These are phyloP conservation scores for Psettodes erumei DNA, from an alignment of 2,113 vertebrate species.

Conservation along the genomic window DNA sequence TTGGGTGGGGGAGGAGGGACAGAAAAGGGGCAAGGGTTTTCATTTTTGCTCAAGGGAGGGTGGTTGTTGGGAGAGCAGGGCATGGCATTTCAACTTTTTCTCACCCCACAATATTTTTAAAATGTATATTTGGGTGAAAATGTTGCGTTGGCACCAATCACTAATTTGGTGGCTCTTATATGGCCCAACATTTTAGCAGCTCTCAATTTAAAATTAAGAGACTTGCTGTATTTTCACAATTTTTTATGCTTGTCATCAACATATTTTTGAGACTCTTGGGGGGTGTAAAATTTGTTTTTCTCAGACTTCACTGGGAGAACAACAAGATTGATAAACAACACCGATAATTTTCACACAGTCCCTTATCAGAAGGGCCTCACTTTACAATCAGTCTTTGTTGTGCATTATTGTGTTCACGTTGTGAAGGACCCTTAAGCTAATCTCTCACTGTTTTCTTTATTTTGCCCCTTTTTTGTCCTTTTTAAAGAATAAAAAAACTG, in stretches of 20 bases:
- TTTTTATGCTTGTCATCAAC: conserved; percentile 6
- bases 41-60: neutral
- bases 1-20: too few relatives aligned
- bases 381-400: conserved; percentile 68
- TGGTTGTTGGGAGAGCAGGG: neutral
- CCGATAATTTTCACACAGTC: conserved; percentile 20
- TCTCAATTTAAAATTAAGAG: neutral
- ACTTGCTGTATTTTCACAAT: neutral
- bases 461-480: conserved; percentile 84
- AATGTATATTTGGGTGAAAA: conserved; percentile 4
- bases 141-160: neutral
- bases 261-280: neutral
- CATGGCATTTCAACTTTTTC: neutral
- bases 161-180: neutral
- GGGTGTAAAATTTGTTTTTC: neutral
- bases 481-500: conserved; percentile 85
- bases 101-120: neutral
- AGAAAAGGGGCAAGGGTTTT: neutral
- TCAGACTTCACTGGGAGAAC: neutral
- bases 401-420: conserved; percentile 71
- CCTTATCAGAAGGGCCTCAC: conserved; percentile 57
- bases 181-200: neutral
- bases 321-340: neutral
- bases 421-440: conserved; percentile 69
- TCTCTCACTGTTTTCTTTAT: conserved; percentile 87